A percentile compares a stretch with the other conserved stretches of the same genome.
phyloP scores from a whole-genome alignment of 2,797 vertebrate species.

The Acanthornis magna region DNA sequence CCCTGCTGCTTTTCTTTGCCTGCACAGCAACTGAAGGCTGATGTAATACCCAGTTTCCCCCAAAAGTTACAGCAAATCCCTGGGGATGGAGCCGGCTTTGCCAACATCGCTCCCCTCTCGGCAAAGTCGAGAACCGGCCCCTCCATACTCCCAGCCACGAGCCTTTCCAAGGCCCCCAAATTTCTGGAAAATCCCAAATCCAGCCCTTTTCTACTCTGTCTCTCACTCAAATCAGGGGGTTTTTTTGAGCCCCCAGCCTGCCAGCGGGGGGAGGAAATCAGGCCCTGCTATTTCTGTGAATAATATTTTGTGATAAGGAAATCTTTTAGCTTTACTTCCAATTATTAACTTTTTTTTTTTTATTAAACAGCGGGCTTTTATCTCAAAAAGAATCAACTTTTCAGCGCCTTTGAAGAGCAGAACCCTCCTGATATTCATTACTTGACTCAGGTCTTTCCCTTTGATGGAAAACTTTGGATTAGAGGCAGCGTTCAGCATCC shows the following conservation, averaged over 20 bases:
- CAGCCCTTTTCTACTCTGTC: background rate
- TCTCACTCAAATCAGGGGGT: accelerated
- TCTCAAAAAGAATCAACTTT: constrained; percentile 36
- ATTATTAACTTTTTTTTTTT: background rate
- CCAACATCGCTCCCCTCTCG: accelerated
- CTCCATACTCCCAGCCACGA: background rate
- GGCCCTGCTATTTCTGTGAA: background rate
- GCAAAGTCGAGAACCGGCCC: background rate
- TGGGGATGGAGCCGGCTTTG: background rate
- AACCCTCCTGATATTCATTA: constrained; percentile 61
- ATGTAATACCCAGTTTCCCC: background rate
- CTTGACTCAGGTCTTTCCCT: constrained; percentile 35
- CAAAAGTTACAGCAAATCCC: no score
- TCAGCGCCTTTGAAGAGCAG: constrained; percentile 49
- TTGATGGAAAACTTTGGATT: constrained; percentile 38
- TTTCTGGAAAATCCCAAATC: background rate
- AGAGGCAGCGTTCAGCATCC: constrained; percentile 10
- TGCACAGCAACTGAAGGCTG: accelerated
- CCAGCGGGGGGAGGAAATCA: background rate
- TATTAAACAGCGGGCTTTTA: background rate
- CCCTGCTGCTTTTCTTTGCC: background rate
- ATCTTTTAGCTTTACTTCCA: background rate
- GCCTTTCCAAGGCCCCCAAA: background rate
- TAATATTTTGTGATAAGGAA: constrained; percentile 6
- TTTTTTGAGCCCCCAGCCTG: background rate